phyloP scores from a whole-genome alignment of 2,797 vertebrate species.

The Cossypha caffra region DNA sequence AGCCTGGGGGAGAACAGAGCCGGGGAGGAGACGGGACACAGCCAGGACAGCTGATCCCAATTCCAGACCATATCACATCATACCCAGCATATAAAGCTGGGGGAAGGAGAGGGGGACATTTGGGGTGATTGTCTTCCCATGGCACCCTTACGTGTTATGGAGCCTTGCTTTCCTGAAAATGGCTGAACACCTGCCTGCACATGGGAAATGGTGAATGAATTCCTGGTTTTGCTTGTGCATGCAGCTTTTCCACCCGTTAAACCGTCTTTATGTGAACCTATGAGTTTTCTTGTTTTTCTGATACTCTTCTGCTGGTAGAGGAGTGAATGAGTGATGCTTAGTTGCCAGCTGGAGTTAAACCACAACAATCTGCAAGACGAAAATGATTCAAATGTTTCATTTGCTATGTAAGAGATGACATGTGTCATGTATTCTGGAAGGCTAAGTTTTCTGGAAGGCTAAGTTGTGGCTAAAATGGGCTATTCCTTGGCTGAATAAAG shows the following conservation, averaged over 20 bases:
- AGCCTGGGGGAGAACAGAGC: background rate
- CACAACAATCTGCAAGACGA: background rate
- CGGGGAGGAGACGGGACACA: background rate
- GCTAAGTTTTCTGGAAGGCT: background rate
- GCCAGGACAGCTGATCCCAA: background rate
- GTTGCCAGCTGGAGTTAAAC: background rate
- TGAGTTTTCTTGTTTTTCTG: background rate
- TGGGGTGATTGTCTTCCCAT: background rate
- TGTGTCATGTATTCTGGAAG: background rate
- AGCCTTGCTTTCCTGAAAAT: background rate
- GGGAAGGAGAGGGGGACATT: background rate
- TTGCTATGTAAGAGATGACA: background rate
- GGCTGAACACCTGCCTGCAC: background rate
- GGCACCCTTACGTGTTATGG: rapidly evolving
- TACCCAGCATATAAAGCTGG: background rate
- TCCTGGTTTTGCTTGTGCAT: background rate
- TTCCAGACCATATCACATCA: background rate
- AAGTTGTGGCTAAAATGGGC: background rate
- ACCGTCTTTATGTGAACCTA: background rate
- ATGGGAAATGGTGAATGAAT: background rate
- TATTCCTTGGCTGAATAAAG: background rate
- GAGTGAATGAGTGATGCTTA: background rate
- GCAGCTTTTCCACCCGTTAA: background rate
- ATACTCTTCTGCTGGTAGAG: background rate
- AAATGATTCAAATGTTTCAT: background rate